These are phyloP conservation scores for Proteles cristata DNA, from an alignment of 2,113 vertebrate species.

Conservation along the genomic window DNA sequence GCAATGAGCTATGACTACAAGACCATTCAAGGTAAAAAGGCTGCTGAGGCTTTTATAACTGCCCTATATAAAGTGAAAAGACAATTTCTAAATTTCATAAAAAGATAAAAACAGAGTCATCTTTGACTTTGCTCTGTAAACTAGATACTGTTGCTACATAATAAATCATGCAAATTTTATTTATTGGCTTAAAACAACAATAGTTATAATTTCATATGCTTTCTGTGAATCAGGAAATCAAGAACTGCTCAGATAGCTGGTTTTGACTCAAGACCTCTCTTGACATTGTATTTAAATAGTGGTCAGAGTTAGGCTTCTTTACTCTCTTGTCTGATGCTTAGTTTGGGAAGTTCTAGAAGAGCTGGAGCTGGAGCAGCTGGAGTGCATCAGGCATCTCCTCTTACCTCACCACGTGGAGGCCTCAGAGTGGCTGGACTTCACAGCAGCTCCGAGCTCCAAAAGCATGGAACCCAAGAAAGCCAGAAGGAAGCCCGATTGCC, in stretches of 20 bases:
- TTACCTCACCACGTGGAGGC: background rate
- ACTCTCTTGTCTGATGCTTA: background rate
- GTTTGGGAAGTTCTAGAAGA: background rate
- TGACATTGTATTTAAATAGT: background rate
- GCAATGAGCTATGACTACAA: background rate
- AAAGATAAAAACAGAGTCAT: background rate
- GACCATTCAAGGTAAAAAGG: slow-evolving; percentile 37
- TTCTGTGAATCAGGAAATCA: background rate
- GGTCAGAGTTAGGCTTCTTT: background rate
- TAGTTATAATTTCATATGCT: background rate
- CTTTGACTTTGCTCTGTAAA: background rate
- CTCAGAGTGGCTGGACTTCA: background rate
- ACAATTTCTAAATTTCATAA: background rate
- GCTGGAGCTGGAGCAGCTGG: background rate
- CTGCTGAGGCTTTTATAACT: slow-evolving; percentile 43
- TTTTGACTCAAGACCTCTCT: background rate
- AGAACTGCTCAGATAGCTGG: background rate
- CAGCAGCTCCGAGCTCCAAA: background rate
- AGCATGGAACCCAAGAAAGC: background rate
- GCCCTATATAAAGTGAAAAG: background rate
- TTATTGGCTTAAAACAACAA: background rate
- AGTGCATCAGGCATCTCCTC: background rate
- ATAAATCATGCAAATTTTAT: background rate
- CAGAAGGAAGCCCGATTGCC: background rate
- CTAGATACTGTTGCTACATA: background rate